phyloP scores from a whole-genome alignment of 2,888 invertebrate species.

The Pachycephus smyrnensis region DNA sequence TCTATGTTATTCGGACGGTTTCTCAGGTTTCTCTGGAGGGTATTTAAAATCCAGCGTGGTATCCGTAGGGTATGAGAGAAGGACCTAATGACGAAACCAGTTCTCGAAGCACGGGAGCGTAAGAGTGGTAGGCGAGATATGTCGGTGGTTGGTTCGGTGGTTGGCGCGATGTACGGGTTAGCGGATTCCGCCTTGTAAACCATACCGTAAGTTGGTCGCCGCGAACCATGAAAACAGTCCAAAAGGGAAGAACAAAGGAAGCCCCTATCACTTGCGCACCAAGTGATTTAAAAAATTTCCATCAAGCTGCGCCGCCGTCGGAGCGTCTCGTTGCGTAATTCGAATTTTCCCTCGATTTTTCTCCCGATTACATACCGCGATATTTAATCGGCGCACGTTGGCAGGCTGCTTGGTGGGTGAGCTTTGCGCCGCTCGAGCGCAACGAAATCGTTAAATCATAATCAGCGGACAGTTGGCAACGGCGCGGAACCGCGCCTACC shows the following conservation, averaged over 20 bases:
- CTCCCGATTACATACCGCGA: too few species aligned
- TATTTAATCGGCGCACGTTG: neutral
- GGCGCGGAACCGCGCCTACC: slow-evolving; percentile 26
- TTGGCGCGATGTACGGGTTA: neutral
- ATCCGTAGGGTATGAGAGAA: slow-evolving; percentile 8
- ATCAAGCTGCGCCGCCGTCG: neutral
- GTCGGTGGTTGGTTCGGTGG: slow-evolving; percentile 32
- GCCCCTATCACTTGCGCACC: neutral
- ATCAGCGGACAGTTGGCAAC: slow-evolving; percentile 36
- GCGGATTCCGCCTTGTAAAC: neutral
- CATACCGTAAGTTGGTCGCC: slow-evolving; percentile 32
- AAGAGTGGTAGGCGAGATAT: slow-evolving; percentile 49
- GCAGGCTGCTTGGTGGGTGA: neutral
- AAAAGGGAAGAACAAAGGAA: neutral
- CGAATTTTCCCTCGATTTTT: neutral
- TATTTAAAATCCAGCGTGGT: slow-evolving; percentile 42
- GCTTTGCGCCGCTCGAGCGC: slow-evolving; percentile 30
- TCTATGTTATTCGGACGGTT: slow-evolving; percentile 12
- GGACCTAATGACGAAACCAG: slow-evolving; percentile 54
- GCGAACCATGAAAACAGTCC: slow-evolving; percentile 23
- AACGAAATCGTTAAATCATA: slow-evolving; percentile 50
- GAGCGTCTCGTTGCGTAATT: neutral
- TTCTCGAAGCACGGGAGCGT: slow-evolving; percentile 51
- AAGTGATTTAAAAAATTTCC: neutral
- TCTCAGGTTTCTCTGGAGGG: slow-evolving; percentile 20